Evolutionary conservation across 2,888 invertebrate species (phyloP).

Genomic region (Dolichopus griseipennis): DNA sequence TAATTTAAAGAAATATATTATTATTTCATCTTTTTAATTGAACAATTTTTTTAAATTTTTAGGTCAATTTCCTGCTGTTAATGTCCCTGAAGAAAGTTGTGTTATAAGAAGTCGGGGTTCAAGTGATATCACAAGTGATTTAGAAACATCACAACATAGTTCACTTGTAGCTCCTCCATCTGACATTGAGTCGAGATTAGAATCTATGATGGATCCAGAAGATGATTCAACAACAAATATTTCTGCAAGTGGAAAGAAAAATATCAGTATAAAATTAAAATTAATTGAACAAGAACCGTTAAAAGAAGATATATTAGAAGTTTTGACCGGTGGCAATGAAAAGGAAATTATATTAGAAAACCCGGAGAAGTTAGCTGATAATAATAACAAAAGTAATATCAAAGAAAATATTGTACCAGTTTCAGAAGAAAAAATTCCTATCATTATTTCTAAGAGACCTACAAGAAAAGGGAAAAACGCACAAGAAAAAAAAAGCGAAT

Average conservation of each 20-base stretch:
- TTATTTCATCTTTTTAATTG: background rate
- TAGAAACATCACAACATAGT: constrained; percentile 43
- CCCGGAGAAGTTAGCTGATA: background rate
- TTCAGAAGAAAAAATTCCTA: background rate
- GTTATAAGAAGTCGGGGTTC: constrained; percentile 42
- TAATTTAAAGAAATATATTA: too few species aligned
- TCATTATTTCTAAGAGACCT: constrained; percentile 10
- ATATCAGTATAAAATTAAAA: constrained; percentile 8
- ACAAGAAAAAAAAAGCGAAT: constrained; percentile 9
- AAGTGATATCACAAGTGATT: constrained; percentile 42
- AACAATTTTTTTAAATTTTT: background rate
- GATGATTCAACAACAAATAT: constrained; percentile 19
- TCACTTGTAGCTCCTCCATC: constrained; percentile 42
- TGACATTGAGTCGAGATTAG: constrained; percentile 40
- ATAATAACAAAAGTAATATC: background rate
- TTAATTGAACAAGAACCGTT: constrained; percentile 29
- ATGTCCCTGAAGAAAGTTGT: constrained; percentile 38
- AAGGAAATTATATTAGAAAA: constrained; percentile 8
- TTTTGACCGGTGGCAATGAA: constrained; percentile 30
- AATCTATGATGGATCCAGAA: constrained; percentile 39
- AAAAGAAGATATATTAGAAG: constrained; percentile 38
- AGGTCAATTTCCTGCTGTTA: constrained; percentile 28
- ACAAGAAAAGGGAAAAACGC: constrained; percentile 8
- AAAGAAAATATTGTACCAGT: too few species aligned
- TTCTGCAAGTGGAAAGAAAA: background rate